Evolutionary conservation across 2,797 vertebrate species (phyloP).

Genomic region (Xerus rutilus): DNA sequence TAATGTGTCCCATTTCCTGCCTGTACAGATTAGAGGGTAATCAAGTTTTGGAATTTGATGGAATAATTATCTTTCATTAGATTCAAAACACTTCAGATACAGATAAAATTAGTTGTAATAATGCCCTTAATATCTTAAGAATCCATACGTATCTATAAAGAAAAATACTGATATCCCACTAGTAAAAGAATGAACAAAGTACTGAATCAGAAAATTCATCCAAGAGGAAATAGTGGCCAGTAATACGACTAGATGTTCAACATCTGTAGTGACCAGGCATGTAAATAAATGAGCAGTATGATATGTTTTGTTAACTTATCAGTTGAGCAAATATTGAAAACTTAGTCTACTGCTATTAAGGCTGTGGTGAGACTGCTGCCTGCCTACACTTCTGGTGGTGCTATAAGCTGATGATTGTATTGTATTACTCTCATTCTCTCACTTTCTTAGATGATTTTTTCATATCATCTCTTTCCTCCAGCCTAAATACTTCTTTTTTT

Average conservation of each 20-base stretch:
- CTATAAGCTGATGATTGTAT: background rate
- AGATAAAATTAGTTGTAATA: slow-evolving; percentile 46
- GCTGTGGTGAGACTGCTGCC: background rate
- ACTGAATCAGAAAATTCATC: slow-evolving; percentile 30
- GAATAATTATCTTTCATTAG: slow-evolving; percentile 29
- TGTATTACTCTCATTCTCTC: slow-evolving; percentile 16
- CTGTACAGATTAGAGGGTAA: background rate
- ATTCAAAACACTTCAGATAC: slow-evolving; percentile 54
- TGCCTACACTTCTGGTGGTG: background rate
- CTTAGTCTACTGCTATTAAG: background rate
- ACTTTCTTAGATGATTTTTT: slow-evolving; percentile 9
- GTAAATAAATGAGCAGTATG: slow-evolving; percentile 3
- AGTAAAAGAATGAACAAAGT: slow-evolving; percentile 49
- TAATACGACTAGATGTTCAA: slow-evolving; percentile 20
- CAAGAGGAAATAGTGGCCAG: slow-evolving; percentile 30
- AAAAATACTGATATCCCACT: slow-evolving; percentile 39
- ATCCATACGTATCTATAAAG: slow-evolving; percentile 31
- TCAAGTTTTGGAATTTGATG: background rate
- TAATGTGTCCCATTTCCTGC: slow-evolving; percentile 75
- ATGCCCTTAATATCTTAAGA: slow-evolving; percentile 31
- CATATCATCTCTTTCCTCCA: background rate
- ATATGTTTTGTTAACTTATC: background rate
- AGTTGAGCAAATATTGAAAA: slow-evolving; percentile 52
- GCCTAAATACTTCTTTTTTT: background rate
- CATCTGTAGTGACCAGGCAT: slow-evolving; percentile 13